Conservation (phyloP, 2,113 vertebrate species). For the Pycnonotus jocosus region DNA sequence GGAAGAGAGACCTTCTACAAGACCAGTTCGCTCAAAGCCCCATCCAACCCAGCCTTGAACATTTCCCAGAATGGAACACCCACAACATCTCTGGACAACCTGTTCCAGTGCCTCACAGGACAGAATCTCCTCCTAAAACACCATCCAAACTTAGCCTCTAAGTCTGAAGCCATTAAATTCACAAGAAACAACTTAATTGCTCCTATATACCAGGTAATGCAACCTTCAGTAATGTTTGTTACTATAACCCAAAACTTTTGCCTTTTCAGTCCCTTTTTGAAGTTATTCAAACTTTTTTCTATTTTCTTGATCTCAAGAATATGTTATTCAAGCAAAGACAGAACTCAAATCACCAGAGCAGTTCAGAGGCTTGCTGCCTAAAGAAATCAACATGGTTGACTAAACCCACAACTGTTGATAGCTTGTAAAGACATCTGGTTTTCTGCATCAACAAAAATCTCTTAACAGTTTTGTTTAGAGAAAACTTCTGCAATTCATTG, state of each 20-base stretch:
- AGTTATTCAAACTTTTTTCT: not conserved
- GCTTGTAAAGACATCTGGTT: not conserved
- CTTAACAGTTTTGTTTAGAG: not conserved
- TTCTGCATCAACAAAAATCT: not conserved
- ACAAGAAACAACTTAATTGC: not conserved
- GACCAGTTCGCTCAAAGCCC: not conserved
- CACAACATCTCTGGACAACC: not conserved
- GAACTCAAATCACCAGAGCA: not conserved
- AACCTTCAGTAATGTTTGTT: not conserved
- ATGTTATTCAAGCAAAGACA: not conserved
- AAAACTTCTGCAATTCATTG: not conserved
- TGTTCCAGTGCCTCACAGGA: not conserved
- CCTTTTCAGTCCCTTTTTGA: not conserved
- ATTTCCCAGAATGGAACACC: not conserved
- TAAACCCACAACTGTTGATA: not conserved
- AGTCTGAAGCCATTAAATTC: not conserved
- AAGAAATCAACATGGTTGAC: not conserved
- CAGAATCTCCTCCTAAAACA: not conserved
- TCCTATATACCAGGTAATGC: not conserved
- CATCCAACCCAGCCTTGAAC: not conserved
- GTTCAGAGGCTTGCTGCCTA: not conserved
- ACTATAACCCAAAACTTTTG: not conserved
- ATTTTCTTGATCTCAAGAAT: not conserved
- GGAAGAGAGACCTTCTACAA: not conserved
- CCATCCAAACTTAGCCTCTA: not conserved